Percentiles rank a stretch among this genome's conserved stretches.
phyloP scores from a whole-genome alignment of 2,113 vertebrate genomes.

The Anhinga anhinga region DNA sequence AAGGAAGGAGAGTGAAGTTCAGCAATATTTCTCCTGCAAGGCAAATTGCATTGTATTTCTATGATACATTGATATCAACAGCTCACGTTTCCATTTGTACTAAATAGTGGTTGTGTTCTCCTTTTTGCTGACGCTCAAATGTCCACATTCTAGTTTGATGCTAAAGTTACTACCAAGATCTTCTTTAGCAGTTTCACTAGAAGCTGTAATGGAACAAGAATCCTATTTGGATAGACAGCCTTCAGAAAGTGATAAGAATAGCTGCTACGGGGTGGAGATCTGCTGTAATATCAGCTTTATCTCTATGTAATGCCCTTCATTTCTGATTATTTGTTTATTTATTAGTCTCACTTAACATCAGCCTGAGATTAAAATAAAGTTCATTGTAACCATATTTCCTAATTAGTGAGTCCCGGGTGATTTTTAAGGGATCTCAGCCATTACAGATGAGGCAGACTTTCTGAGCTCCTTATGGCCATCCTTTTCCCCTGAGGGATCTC shows the following conservation, averaged over 20 bases:
- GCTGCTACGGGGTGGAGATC: background rate
- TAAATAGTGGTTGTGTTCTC: background rate
- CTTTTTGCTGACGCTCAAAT: background rate
- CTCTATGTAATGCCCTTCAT: background rate
- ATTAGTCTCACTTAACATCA: background rate
- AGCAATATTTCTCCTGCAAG: background rate
- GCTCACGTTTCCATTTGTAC: background rate
- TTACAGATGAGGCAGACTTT: background rate
- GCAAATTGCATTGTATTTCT: background rate
- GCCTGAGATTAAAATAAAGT: background rate
- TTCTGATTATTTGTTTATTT: background rate
- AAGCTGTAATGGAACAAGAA: background rate
- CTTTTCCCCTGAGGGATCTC: fast-evolving
- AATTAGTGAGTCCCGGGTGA: background rate
- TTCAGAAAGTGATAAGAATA: background rate
- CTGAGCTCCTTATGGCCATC: background rate
- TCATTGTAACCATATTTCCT: background rate
- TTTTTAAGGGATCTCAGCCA: background rate
- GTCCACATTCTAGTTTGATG: background rate
- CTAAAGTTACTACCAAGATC: background rate
- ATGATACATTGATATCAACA: background rate
- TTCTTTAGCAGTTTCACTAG: background rate
- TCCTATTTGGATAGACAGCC: background rate
- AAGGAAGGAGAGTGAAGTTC: background rate
- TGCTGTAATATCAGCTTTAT: background rate